Evolutionary conservation across 1,140 invertebrate species (phyloP).

Genomic region (Pseudomyrmex gracilis): DNA sequence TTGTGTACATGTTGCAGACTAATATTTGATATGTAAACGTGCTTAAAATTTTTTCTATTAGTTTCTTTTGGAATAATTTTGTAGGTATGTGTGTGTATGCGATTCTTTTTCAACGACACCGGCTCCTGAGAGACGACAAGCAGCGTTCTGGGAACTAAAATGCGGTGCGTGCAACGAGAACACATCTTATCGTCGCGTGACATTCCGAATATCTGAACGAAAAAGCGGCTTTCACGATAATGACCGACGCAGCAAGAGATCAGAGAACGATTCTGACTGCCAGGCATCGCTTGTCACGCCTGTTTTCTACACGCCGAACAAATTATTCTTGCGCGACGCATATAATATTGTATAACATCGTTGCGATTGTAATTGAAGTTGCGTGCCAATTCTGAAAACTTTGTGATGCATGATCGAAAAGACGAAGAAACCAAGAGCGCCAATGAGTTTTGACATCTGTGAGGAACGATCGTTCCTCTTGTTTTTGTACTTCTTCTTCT

Average conservation of each 20-base stretch:
- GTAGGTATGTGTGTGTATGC: not conserved
- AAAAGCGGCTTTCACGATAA: conserved; percentile 54
- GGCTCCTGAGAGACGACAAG: conserved; percentile 34
- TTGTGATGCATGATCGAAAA: conserved; percentile 21
- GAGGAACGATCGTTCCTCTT: conserved; percentile 16
- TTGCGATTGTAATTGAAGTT: conserved; percentile 61
- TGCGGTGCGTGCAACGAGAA: conserved; percentile 57
- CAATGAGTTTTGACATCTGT: conserved; percentile 38
- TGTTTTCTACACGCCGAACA: conserved; percentile 52
- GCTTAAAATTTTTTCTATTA: not conserved
- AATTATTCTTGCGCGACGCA: conserved; percentile 42
- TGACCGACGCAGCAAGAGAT: conserved; percentile 40
- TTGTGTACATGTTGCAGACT: too few relatives aligned
- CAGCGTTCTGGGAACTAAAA: conserved; percentile 46
- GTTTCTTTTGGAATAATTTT: conserved; percentile 26
- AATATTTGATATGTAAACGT: not conserved
- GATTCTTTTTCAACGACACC: conserved; percentile 42
- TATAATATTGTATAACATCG: conserved; percentile 39
- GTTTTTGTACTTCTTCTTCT: not conserved
- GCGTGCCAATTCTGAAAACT: conserved; percentile 47
- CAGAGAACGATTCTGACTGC: conserved; percentile 46
- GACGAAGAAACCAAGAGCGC: conserved; percentile 27
- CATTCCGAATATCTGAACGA: conserved; percentile 56
- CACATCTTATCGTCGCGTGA: conserved; percentile 50
- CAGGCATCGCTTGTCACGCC: conserved; percentile 44